phyloP scores from a whole-genome alignment of 1,140 invertebrate species.

The Proales similis region DNA sequence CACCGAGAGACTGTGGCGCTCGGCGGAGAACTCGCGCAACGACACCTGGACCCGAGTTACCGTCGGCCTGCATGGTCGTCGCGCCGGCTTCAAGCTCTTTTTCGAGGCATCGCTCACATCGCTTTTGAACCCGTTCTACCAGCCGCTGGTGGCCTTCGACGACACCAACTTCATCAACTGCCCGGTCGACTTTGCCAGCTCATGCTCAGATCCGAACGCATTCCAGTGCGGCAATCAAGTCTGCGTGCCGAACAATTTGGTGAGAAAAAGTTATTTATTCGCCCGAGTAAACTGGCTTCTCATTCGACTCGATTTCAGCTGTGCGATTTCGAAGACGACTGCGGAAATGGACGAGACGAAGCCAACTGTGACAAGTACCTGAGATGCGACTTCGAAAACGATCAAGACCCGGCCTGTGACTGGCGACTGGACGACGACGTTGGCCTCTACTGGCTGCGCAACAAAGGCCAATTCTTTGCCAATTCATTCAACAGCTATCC shows the following conservation, averaged over 20 bases:
- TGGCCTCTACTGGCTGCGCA: conserved; percentile 10
- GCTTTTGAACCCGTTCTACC: too few species aligned
- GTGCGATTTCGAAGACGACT: conserved; percentile 30
- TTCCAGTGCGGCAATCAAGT: conserved; percentile 18
- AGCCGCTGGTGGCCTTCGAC: conserved; percentile 21
- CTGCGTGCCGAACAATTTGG: conserved; percentile 14
- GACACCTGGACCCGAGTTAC: conserved; percentile 4
- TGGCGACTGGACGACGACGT: conserved; percentile 31
- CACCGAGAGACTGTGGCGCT: conserved; percentile 9
- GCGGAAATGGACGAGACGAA: conserved; percentile 36
- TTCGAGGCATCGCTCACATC: conserved; percentile 31
- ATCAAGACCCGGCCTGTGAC: conserved; percentile 2
- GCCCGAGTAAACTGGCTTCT: too few species aligned
- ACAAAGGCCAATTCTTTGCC: neutral
- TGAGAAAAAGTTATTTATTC: too few species aligned
- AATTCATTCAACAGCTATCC: neutral
- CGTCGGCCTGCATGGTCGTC: conserved; percentile 12
- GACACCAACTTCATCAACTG: conserved; percentile 28
- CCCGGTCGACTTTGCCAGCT: conserved; percentile 6
- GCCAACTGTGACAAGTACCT: conserved; percentile 7
- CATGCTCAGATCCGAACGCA: neutral
- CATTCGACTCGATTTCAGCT: too few species aligned
- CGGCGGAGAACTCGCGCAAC: neutral
- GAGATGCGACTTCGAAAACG: conserved; percentile 37
- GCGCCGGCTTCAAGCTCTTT: conserved; percentile 19